phyloP scores from a whole-genome alignment of 1,140 invertebrate species.

The Cecropterus lyciades region DNA sequence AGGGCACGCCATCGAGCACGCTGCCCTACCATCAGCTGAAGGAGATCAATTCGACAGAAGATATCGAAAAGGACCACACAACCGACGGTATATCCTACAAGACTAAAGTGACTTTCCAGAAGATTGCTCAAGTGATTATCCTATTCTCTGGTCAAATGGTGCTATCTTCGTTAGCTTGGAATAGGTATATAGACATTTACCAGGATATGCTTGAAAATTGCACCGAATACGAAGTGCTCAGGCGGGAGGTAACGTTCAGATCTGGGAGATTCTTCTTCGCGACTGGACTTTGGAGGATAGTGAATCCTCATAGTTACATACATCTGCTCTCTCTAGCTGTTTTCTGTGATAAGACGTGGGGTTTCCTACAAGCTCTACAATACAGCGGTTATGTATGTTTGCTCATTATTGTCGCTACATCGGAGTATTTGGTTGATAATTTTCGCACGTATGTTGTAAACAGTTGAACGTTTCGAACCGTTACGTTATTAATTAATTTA shows the following conservation, averaged over 20 bases:
- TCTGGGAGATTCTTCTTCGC: constrained; percentile 90
- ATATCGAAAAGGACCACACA: constrained; percentile 81
- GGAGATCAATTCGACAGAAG: constrained; percentile 75
- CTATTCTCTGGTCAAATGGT: constrained; percentile 89
- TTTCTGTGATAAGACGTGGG: constrained; percentile 92
- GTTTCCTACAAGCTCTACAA: constrained; percentile 87
- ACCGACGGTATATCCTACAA: constrained; percentile 86
- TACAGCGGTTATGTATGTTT: constrained; percentile 83
- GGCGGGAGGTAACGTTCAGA: constrained; percentile 85
- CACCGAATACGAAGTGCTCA: constrained; percentile 80
- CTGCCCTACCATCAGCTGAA: constrained; percentile 82
- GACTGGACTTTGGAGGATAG: constrained; percentile 90
- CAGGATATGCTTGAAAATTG: constrained; percentile 89
- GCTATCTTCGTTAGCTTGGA: constrained; percentile 90
- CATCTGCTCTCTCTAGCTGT: constrained; percentile 91
- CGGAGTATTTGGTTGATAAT: constrained; percentile 66
- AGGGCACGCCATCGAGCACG: constrained; percentile 81
- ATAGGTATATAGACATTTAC: constrained; percentile 91
- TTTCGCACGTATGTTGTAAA: constrained; percentile 49
- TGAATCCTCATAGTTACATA: constrained; percentile 91
- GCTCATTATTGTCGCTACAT: constrained; percentile 58
- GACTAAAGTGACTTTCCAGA: constrained; percentile 86
- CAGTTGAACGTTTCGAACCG: constrained; percentile 42
- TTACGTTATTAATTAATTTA: not conserved
- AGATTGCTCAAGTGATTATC: constrained; percentile 87